These are phyloP conservation scores for Galeopterus variegatus DNA, from an alignment of 2,113 vertebrate species.

Conservation along the genomic window DNA sequence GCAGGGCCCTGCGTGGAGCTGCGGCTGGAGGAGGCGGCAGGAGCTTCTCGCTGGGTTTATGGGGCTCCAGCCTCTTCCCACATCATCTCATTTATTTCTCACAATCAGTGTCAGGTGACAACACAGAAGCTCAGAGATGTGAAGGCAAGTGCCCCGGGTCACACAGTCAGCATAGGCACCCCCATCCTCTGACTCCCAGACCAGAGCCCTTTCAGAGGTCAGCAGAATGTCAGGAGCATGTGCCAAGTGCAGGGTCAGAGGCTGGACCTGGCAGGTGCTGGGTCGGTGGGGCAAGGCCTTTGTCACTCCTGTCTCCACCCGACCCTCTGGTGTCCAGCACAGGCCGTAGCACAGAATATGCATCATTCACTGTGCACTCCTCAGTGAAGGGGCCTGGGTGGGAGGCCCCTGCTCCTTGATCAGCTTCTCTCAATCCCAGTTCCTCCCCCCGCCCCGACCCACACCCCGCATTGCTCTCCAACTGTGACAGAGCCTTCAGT, in stretches of 20 bases:
- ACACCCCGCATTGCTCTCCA: neutral
- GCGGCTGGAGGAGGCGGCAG: neutral
- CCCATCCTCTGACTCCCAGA: neutral
- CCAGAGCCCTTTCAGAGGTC: neutral
- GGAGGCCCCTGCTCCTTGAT: no score
- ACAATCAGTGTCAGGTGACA: neutral
- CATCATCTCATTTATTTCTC: neutral
- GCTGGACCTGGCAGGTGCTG: no score
- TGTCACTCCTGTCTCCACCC: neutral
- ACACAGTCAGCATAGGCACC: neutral
- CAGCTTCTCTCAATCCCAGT: neutral
- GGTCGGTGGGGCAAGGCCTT: neutral
- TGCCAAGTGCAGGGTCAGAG: neutral
- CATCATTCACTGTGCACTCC: neutral
- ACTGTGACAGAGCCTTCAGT: neutral
- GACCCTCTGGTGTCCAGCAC: neutral
- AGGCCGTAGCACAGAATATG: no score
- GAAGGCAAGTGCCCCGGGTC: neutral
- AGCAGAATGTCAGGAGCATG: fast-evolving
- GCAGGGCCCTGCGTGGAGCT: no score
- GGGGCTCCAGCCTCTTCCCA: neutral
- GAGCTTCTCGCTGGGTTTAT: neutral
- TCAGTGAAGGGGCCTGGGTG: neutral
- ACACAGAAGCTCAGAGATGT: neutral
- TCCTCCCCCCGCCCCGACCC: no score